These are phyloP conservation scores for Nowickia ferox DNA, from an alignment of 2,888 invertebrate genomes.

Conservation along the genomic window DNA sequence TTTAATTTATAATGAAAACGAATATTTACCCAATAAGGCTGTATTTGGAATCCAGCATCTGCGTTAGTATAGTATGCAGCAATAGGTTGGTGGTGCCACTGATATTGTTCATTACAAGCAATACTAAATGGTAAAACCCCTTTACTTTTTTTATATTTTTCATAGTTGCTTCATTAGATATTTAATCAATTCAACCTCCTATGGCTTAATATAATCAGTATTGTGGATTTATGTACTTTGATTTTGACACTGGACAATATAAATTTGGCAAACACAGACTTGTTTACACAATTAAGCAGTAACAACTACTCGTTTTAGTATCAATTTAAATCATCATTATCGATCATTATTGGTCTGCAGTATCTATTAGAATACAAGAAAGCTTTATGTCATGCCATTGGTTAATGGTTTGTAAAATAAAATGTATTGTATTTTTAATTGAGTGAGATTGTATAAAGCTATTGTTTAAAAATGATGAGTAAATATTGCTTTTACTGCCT, in stretches of 20 bases:
- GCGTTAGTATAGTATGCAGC: neutral
- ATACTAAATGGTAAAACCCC: slow-evolving; percentile 25
- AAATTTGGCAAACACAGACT: neutral
- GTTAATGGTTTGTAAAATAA: too few relatives aligned
- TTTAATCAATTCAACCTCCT: slow-evolving; percentile 68
- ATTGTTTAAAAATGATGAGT: too few relatives aligned
- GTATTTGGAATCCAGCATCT: neutral
- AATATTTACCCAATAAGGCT: slow-evolving; percentile 16
- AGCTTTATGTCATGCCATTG: neutral
- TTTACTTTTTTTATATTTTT: slow-evolving; percentile 5
- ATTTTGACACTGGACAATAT: neutral
- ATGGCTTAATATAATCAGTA: slow-evolving; percentile 62
- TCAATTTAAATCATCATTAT: neutral
- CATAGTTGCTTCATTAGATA: slow-evolving; percentile 30
- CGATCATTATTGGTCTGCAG: neutral
- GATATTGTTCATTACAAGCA: neutral
- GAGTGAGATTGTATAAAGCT: too few relatives aligned
- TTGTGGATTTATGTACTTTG: slow-evolving; percentile 50
- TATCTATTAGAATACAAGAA: neutral
- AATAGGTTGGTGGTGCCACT: neutral
- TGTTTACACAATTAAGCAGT: slow-evolving; percentile 17
- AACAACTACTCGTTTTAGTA: neutral
- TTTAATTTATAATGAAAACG: slow-evolving; percentile 28
- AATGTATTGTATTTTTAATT: too few relatives aligned
- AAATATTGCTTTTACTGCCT: too few relatives aligned